phyloP scores from a whole-genome alignment of 1,140 invertebrate genomes.

The Cyclina sinensis region DNA sequence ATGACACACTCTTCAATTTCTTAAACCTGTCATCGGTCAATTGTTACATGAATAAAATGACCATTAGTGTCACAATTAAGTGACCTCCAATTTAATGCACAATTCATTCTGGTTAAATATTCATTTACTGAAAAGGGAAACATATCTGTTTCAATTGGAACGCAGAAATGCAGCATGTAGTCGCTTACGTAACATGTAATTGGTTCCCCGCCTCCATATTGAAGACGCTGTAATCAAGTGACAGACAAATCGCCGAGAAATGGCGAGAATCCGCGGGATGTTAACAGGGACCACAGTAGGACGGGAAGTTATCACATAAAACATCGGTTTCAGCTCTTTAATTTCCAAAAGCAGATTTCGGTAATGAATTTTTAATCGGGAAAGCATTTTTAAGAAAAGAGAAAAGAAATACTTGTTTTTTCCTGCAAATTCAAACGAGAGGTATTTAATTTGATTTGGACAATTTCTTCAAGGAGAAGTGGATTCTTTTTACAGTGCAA shows the following conservation, averaged over 20 bases:
- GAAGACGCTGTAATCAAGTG: not conserved
- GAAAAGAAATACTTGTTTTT: not conserved
- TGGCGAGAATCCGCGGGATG: not conserved
- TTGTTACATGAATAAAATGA: not conserved
- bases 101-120: not conserved
- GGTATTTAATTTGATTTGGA: too few relatives aligned
- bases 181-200: constrained; percentile 19
- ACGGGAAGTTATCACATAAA: constrained; percentile 8
- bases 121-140: not conserved
- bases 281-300: not conserved
- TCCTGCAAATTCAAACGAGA: too few relatives aligned
- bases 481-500: too few relatives aligned
- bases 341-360: constrained; percentile 8
- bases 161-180: not conserved
- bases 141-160: constrained; percentile 10
- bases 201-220: constrained; percentile 9
- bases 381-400: not conserved
- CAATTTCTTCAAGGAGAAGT: too few relatives aligned
- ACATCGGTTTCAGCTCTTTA: not conserved
- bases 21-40: constrained; percentile 11
- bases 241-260: not conserved
- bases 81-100: constrained; percentile 32
- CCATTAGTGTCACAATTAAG: constrained; percentile 22
- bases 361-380: constrained; percentile 10
- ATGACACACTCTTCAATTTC: not conserved